A percentile compares a stretch with the other conserved stretches of the same genome.
These are phyloP conservation scores for Hylyphantes graminicola DNA, from an alignment of 1,140 invertebrate genomes.

Conservation along the genomic window DNA sequence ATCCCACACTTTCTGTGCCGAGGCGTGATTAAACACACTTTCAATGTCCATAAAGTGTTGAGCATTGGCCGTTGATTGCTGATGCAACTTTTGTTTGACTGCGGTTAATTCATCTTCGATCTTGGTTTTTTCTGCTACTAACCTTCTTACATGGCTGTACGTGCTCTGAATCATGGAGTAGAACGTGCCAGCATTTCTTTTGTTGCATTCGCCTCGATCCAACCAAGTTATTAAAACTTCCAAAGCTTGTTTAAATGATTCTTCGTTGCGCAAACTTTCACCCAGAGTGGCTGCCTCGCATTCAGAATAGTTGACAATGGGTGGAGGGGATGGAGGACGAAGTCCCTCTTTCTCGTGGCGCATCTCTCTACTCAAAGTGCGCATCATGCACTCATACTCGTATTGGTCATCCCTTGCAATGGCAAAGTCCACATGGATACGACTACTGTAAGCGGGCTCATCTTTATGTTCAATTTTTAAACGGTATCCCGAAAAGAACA, in stretches of 20 bases:
- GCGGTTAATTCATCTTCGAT: conserved; percentile 87
- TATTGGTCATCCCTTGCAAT: conserved; percentile 91
- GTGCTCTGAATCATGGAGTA: conserved; percentile 94
- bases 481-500: conserved; percentile 93
- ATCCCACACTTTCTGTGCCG: conserved; percentile 98
- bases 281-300: conserved; percentile 81
- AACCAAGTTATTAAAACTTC: conserved; percentile 88
- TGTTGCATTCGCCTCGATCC: conserved; percentile 90
- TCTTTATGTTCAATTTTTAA: conserved; percentile 82
- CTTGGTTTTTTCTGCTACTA: conserved; percentile 83
- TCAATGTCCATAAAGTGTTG: conserved; percentile 96
- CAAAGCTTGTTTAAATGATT: conserved; percentile 70
- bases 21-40: conserved; percentile 91
- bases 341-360: conserved; percentile 75
- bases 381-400: conserved; percentile 88
- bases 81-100: conserved; percentile 81
- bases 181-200: conserved; percentile 87
- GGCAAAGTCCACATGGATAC: conserved; percentile 95
- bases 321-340: conserved; percentile 85
- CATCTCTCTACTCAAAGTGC: conserved; percentile 83
- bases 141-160: conserved; percentile 86
- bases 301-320: conserved; percentile 86
- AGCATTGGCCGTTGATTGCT: conserved; percentile 82
- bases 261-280: conserved; percentile 83
- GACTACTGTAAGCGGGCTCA: conserved; percentile 83